These are phyloP conservation scores for Buteo buteo DNA, from an alignment of 2,113 vertebrate genomes.

Conservation along the genomic window DNA sequence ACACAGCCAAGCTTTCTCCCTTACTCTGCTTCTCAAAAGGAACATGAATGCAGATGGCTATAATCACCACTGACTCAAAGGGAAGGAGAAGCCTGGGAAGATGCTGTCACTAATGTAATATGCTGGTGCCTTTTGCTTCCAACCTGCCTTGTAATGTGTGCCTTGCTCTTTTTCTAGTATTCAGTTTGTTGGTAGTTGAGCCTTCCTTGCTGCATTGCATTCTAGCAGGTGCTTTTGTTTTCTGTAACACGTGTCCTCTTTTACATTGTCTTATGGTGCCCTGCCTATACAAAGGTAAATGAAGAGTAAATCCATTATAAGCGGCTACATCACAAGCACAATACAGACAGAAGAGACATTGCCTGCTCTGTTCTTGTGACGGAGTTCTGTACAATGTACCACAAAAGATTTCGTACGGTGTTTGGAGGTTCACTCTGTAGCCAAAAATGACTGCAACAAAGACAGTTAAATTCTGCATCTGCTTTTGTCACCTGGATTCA, in stretches of 20 bases:
- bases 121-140: not conserved
- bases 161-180: not conserved
- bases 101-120: not conserved
- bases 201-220: not conserved
- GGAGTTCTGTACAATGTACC: not conserved
- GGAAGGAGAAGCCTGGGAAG: not conserved
- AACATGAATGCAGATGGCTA: accelerated
- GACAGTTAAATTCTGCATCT: not conserved
- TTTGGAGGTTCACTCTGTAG: not conserved
- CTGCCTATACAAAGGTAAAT: not conserved
- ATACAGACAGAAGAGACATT: not conserved
- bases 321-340: not conserved
- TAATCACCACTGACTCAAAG: not conserved
- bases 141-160: not conserved
- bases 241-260: not conserved
- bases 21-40: accelerated
- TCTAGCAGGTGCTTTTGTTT: not conserved
- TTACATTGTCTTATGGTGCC: not conserved
- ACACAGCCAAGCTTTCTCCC: not conserved
- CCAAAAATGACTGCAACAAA: not conserved
- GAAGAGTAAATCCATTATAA: not conserved
- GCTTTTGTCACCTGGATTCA: not conserved
- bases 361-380: not conserved
- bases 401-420: not conserved
- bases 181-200: not conserved